These are phyloP conservation scores for Flabesymbios commensalis DNA, from an alignment of 2,888 invertebrate genomes.

Conservation along the genomic window DNA sequence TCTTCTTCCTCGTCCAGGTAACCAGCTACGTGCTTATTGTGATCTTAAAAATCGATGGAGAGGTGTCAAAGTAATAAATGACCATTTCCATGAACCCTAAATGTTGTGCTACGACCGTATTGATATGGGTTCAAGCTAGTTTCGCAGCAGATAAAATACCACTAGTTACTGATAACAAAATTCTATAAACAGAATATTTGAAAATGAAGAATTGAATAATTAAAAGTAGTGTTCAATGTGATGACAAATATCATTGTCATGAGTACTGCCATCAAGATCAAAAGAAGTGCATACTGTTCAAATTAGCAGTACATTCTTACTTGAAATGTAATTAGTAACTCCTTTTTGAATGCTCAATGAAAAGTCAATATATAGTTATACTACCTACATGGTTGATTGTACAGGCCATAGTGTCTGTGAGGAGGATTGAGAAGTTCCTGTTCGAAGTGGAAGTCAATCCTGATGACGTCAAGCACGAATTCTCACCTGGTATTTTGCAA, in stretches of 20 bases:
- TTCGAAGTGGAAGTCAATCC: constrained; percentile 48
- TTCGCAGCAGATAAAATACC: background rate
- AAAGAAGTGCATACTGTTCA: no score
- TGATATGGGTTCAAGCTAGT: background rate
- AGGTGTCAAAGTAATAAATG: background rate
- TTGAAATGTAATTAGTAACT: no score
- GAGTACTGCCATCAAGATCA: no score
- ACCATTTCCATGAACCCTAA: background rate
- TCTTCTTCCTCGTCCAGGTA: constrained; percentile 63
- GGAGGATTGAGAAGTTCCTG: constrained; percentile 52
- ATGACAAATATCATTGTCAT: constrained; percentile 84
- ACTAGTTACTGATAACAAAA: background rate
- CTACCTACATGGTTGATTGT: background rate
- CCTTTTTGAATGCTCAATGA: no score
- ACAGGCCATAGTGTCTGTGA: constrained; percentile 54
- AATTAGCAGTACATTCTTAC: no score
- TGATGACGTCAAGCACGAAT: constrained; percentile 5
- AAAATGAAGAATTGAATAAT: background rate
- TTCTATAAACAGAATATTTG: background rate
- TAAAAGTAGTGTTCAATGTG: constrained; percentile 70
- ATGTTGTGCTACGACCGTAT: background rate
- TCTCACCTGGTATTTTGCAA: constrained; percentile 8
- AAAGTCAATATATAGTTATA: no score
- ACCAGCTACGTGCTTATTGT: background rate
- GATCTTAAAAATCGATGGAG: background rate